phyloP scores from a whole-genome alignment of 2,888 invertebrate species.

The Scaeva pyrastri region DNA sequence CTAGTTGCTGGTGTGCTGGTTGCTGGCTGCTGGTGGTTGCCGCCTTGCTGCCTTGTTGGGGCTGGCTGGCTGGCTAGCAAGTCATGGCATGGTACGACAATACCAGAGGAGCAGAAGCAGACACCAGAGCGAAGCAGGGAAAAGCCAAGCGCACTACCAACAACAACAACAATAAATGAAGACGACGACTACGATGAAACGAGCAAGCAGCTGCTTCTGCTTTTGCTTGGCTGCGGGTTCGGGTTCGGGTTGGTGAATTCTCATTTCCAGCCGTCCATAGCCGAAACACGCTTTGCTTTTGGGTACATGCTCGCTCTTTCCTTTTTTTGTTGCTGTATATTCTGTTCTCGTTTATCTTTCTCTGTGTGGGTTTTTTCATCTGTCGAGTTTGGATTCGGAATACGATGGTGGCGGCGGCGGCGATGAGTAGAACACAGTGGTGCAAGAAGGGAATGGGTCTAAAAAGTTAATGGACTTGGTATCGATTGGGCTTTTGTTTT shows the following conservation, averaged over 20 bases:
- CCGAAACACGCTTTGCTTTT: slow-evolving; percentile 72
- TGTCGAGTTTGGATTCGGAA: background rate
- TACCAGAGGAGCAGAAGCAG: slow-evolving; percentile 33
- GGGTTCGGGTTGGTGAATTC: slow-evolving; percentile 73
- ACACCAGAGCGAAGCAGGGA: slow-evolving; percentile 44
- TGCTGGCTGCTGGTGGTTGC: slow-evolving; percentile 31
- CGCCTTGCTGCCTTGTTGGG: slow-evolving; percentile 46
- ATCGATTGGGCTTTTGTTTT: no score
- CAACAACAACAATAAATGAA: slow-evolving; percentile 37
- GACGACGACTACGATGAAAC: slow-evolving; percentile 58
- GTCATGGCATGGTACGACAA: slow-evolving; percentile 23
- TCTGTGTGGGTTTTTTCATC: slow-evolving; percentile 53
- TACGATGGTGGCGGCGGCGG: no score
- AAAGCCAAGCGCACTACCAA: slow-evolving; percentile 66
- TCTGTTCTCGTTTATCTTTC: slow-evolving; percentile 58
- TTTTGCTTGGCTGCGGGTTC: slow-evolving; percentile 66
- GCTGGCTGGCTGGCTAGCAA: slow-evolving; percentile 48
- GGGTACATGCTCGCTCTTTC: slow-evolving; percentile 71
- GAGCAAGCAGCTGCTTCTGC: slow-evolving; percentile 66
- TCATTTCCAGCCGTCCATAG: slow-evolving; percentile 74
- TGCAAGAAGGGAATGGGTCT: slow-evolving; percentile 21
- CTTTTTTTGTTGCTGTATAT: slow-evolving; percentile 52
- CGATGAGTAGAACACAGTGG: slow-evolving; percentile 37
- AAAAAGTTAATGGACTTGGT: no score
- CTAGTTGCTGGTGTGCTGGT: slow-evolving; percentile 5